Evolutionary conservation across 2,888 invertebrate species (phyloP), one percentile per base, ranked within the genome.

Genomic region (Barypeithes pellucidus): DNA sequence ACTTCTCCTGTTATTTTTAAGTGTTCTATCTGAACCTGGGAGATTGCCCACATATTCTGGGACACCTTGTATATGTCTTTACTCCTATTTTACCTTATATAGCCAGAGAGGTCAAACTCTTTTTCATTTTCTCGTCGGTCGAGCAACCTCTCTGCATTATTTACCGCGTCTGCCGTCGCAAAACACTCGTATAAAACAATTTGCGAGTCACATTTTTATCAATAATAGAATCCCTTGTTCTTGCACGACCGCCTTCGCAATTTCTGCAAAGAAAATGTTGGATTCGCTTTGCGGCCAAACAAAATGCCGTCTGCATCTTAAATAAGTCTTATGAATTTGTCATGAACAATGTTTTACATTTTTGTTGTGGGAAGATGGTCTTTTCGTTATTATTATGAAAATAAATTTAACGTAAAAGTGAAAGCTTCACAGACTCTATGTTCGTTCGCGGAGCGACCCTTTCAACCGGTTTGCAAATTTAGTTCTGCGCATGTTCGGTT

Each of bases 161-260:
- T 84, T 82, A 84, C 81, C 81, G 52, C 68, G 75, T 77, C 76
- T 75, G 77, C 79, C 78, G 82, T 82, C 82, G 81, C 82, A 80
- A 79, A 79, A 80, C 81, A 83, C 82, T 83, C 84, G 83, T 84
- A 84, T 84, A 84, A 84, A 84, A 84, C 84, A 84, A 84, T 84
- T 84, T 84, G 84, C 82, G 81, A 81, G 81, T 81, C 82, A 83
- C 84, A 84, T 84, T 84, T 84, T 84, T 84, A 84, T 84, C 84
- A 84, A 84, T 84, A 84, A 84, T 84, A 82, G 80, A 84, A 81
- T 80, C 80, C 79, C 81, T 81, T 82, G 82, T 81, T 81, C 77
- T 79, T 75, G 77, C 77, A 68, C 77, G 75, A 67, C 57, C 59
- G 70, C 67, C 67, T 65, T 57, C 57, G 50, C 71, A 69, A 69